Percentiles rank a stretch among this genome's conserved stretches.
phyloP scores from a whole-genome alignment of 2,888 invertebrate species.

The Chromoteleia sp. region DNA sequence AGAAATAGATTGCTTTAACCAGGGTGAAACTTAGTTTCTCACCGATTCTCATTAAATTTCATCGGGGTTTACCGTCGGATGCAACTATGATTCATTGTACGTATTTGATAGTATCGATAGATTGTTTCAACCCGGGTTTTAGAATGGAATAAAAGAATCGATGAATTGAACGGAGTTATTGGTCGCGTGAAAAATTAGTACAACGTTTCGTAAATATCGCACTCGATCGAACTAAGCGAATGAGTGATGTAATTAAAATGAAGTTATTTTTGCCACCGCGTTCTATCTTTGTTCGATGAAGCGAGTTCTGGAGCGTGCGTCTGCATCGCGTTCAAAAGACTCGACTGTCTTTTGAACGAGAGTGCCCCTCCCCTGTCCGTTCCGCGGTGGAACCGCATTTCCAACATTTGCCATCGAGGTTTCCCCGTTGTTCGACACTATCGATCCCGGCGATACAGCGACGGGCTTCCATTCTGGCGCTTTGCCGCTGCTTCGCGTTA shows the following conservation, averaged over 20 bases:
- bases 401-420: slow-evolving; percentile 62
- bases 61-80: no score
- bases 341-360: slow-evolving; percentile 20
- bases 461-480: slow-evolving; percentile 43
- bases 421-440: slow-evolving; percentile 66
- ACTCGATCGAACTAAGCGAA: neutral
- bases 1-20: no score
- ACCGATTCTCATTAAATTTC: no score
- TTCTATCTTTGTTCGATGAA: slow-evolving; percentile 24
- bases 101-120: no score
- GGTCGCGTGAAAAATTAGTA: neutral
- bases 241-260: neutral
- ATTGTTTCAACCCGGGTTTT: no score
- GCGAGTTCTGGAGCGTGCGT: neutral
- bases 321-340: neutral
- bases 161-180: no score
- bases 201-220: neutral
- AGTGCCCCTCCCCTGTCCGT: neutral
- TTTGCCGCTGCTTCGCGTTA: slow-evolving; percentile 48
- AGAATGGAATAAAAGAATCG: no score
- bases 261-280: slow-evolving; percentile 12
- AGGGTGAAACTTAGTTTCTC: no score
- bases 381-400: slow-evolving; percentile 51
- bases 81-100: no score
- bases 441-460: slow-evolving; percentile 59